phyloP scores from a whole-genome alignment of 2,113 vertebrate species.

The Mystacornis crossleyi region DNA sequence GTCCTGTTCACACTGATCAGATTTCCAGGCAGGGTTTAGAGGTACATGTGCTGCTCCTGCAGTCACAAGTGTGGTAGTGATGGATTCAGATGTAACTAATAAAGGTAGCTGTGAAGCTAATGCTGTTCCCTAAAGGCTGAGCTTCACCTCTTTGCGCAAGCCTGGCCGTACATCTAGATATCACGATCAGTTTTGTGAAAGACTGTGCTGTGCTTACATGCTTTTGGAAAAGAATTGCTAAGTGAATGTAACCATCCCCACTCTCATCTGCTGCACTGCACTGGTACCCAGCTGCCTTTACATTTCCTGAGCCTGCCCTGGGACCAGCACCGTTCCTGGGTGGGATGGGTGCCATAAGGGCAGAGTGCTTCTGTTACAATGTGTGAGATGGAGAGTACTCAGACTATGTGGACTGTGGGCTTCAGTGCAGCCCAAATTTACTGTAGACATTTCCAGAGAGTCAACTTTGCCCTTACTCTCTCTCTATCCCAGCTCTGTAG shows the following conservation, averaged over 20 bases:
- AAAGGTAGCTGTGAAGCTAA: neutral
- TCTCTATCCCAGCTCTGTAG: neutral
- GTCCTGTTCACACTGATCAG: neutral
- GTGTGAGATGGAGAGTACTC: neutral
- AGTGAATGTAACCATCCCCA: neutral
- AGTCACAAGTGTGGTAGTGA: neutral
- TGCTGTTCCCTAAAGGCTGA: neutral
- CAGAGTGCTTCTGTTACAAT: rapidly evolving
- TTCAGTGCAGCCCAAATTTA: neutral
- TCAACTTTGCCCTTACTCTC: neutral
- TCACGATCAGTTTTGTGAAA: neutral
- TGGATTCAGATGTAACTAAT: neutral
- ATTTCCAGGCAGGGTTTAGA: neutral
- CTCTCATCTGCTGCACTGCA: neutral
- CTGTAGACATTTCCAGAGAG: neutral
- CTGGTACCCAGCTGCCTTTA: neutral
- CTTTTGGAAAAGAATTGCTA: neutral
- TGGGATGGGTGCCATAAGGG: neutral
- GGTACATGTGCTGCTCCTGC: neutral
- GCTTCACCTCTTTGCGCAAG: neutral
- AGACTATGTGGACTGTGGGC: rapidly evolving
- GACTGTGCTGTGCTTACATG: neutral
- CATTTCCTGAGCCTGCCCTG: neutral
- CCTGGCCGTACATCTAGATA: neutral
- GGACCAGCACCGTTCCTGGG: neutral